Base-by-base conservation (phyloP, 1,140 invertebrate species). In the Danaus melanippus region DNA sequence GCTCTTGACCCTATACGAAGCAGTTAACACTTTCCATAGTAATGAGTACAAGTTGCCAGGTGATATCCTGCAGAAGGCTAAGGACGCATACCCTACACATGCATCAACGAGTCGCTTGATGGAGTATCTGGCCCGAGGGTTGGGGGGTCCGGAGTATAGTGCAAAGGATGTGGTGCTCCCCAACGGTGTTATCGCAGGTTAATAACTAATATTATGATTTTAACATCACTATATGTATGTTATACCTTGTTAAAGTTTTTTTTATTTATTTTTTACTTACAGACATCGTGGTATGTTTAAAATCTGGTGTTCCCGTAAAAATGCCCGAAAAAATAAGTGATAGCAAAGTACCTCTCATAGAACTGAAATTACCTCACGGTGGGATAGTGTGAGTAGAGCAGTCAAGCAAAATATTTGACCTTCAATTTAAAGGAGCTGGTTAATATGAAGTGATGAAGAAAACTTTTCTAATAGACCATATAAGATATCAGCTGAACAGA, bases 1-100 rank as follows among this genome's bases (percentile, higher is more conserved):
- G 60, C 67, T 90, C 15, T 62, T 91, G 21, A 74, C 85, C 3
- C 69, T 93, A 5, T 76, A 90, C 64, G 89, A 92, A 74, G 85
- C 87, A n/a, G 82, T 92, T 1, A 82, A 76, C 50, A 69, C 83
- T 1, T 86, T 91, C 49, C 86, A 90, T 66, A 88, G 86, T 10
- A 65, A 84, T 21, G 46, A 62, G 1, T 83, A 72, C 12, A 50
- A 50, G 11, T 46, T 81, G 32, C 80, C 83, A 0, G 43, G 47
- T 0, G 58, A 71, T 4, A 44, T 79, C 0, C 10, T 79, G 42
- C 60, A 70, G 12, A 75, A 66, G 11, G 74, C 78, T 1, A 74
- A 65, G 46, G 47, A 69, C 0, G 21, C 74, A 50, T 84, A 82
- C 40, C 81, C 81, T 0, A 48, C 68, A 1, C 68, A 77, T 21